These are phyloP conservation scores for Bibio marci DNA, from an alignment of 2,888 invertebrate genomes.

Conservation along the genomic window DNA sequence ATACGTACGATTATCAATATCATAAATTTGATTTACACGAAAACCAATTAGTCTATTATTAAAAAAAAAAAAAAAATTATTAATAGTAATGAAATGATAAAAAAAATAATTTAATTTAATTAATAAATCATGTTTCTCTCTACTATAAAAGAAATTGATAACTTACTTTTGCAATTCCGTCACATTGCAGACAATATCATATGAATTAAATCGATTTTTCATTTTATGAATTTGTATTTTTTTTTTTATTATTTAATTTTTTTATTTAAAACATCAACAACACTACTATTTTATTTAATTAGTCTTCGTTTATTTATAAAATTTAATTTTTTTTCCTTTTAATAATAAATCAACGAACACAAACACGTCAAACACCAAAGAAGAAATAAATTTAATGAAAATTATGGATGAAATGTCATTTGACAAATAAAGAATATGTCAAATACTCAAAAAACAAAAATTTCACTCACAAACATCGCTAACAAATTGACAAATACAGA, in stretches of 20 bases:
- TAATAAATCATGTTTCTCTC: constrained; percentile 2
- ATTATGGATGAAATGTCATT: too few species aligned
- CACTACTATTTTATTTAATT: too few species aligned
- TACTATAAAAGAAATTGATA: constrained; percentile 13
- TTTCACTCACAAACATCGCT: too few species aligned
- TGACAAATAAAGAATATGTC: too few species aligned
- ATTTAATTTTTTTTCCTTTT: too few species aligned
- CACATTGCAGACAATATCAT: constrained; percentile 79
- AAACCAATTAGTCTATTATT: constrained; percentile 60
- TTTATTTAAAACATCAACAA: neutral
- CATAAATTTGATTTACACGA: constrained; percentile 93
- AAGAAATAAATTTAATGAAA: too few species aligned
- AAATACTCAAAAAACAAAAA: too few species aligned
- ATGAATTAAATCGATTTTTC: constrained; percentile 88
- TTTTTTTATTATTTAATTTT: neutral
- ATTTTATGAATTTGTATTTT: constrained; percentile 34
- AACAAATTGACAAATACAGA: too few species aligned
- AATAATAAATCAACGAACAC: too few species aligned
- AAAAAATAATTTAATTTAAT: neutral
- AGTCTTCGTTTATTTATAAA: too few species aligned
- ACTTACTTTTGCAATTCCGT: constrained; percentile 70
- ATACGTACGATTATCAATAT: constrained; percentile 92
- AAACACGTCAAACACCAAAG: too few species aligned
- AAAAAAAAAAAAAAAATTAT: constrained; percentile 7
- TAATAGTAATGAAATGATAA: constrained; percentile 5